Evolutionary conservation across 2,797 vertebrate genomes (phyloP).

Genomic region (Lepus oiostolus): DNA sequence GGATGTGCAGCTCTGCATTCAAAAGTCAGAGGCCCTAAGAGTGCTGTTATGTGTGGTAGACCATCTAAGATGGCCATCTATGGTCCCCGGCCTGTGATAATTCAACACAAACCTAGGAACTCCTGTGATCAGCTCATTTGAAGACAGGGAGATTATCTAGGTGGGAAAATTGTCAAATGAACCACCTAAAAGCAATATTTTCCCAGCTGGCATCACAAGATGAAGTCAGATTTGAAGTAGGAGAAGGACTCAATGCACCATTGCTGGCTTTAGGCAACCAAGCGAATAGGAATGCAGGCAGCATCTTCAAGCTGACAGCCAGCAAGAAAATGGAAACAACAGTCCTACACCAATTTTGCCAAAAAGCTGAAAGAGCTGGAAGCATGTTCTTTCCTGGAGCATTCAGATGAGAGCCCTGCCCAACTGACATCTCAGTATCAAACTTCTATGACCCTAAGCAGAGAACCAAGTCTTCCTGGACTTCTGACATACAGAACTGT

Average conservation of each 20-base stretch:
- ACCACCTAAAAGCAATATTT: neutral
- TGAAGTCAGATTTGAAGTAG: neutral
- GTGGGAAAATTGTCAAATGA: neutral
- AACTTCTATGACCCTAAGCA: neutral
- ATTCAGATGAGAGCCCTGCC: neutral
- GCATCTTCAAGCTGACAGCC: neutral
- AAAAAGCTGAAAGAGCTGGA: neutral
- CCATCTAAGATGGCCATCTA: neutral
- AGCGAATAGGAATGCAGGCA: neutral
- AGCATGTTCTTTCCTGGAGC: neutral
- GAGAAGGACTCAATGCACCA: neutral
- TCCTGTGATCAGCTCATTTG: neutral
- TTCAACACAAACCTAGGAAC: slow-evolving; percentile 21
- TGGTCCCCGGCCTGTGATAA: neutral
- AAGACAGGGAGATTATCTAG: neutral
- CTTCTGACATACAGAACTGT: neutral
- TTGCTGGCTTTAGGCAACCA: neutral
- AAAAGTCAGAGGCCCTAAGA: neutral
- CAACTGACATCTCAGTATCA: neutral
- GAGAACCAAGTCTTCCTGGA: neutral
- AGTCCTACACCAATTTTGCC: neutral
- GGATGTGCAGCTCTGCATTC: neutral
- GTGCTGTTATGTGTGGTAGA: neutral
- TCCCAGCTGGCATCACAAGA: neutral
- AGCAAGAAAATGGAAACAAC: neutral